A percentile compares a stretch with the other conserved stretches of the same genome.
phyloP scores from a whole-genome alignment of 1,140 invertebrate genomes.

The Eriosoma lanigerum region DNA sequence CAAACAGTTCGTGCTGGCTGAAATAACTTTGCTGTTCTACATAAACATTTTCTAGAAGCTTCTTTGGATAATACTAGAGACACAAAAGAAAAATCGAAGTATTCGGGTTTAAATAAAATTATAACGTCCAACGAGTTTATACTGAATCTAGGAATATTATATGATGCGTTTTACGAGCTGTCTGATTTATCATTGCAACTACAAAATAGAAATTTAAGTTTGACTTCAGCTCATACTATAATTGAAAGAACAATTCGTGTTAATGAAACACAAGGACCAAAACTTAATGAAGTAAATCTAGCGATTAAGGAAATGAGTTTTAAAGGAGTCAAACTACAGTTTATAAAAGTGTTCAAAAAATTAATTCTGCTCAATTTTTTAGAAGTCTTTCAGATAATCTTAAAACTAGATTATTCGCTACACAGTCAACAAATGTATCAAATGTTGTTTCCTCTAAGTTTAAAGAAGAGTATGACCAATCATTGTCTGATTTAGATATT shows the following conservation, averaged over 20 bases:
- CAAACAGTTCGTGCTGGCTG: neutral
- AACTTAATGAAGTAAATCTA: neutral
- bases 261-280: neutral
- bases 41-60: neutral
- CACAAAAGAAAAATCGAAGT: neutral
- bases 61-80: neutral
- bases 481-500: neutral
- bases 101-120: neutral
- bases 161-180: neutral
- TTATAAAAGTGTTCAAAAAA: neutral
- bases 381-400: no score
- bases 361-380: neutral
- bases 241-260: neutral
- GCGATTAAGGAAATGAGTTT: neutral
- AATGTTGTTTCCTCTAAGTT: neutral
- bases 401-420: neutral
- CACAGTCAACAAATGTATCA: neutral
- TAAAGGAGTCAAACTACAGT: neutral
- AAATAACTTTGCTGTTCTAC: conserved; percentile 13
- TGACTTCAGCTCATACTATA: neutral
- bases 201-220: neutral
- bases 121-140: neutral
- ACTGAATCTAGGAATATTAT: neutral
- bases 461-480: no score
- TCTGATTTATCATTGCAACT: neutral